Evolutionary conservation across 2,797 vertebrate genomes (phyloP), one percentile per base, ranked within the genome.

Genomic region (Eulemur albifrons): DNA sequence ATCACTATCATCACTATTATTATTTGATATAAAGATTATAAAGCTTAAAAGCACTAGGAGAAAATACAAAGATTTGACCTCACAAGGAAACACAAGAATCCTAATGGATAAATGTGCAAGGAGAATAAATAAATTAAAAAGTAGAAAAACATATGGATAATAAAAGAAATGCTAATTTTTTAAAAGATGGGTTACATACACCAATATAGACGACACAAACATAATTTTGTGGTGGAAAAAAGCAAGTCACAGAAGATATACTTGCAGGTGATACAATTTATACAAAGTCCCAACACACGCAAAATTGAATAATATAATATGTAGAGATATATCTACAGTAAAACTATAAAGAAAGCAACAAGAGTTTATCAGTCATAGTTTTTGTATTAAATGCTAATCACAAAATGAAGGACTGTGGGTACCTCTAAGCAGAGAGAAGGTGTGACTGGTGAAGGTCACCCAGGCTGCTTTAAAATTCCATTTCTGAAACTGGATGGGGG

Each of bases 41-140:
- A 90, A 77, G 43, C 35, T 52, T 54, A 72, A 95, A 86, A 86
- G 32, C 52, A 95, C 57, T 27, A 35, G 17, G 69, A 89, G 10
- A 92, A 92, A 77, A 91, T 38, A 85, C 40, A 84, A 90, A 69
- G 7, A 54, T 79, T 9, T 90, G 48, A 89, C 50, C 94, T 11
- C 38, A 59, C 0, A 65, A 15, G 23, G 83, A 96, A 95, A 76
- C 21, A 81, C 15, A 85, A 95, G n/a, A 85, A 84, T 15, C 54
- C 48, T 57, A 88, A 65, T 5, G 1, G 38, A 50, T 77, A 72
- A 85, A 59, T 35, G 13, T 76, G 14, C 54, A 91, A 89, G 52
- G 45, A 88, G 4, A 20, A 80, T 75, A 93, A 93, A 65, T 76
- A 85, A 93, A 72, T 67, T 69, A 32, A 65, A 79, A 90, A 81